A percentile compares a stretch with the other conserved stretches of the same genome.
These are phyloP conservation scores for Panagrolaimus sp. DNA, from an alignment of 1,140 invertebrate genomes.

Conservation along the genomic window DNA sequence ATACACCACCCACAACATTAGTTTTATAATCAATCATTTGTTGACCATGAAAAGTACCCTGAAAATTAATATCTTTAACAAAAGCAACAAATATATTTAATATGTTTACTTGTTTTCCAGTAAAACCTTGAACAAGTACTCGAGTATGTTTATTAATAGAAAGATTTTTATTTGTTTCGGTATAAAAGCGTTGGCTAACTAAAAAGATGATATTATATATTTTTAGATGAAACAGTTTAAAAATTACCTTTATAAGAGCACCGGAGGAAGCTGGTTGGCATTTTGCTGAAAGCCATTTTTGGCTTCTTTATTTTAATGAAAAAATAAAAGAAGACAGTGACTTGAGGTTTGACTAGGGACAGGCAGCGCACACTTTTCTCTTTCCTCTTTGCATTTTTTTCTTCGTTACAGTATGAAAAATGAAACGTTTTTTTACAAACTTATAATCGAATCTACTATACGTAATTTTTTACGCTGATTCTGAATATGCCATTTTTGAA, in stretches of 20 bases:
- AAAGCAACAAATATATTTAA: neutral
- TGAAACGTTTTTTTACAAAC: no score
- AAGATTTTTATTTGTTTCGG: conserved; percentile 8
- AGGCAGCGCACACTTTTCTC: no score
- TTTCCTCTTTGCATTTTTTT: no score
- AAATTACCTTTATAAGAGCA: neutral
- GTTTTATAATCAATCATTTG: conserved; percentile 97
- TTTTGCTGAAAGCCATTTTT: conserved; percentile 4
- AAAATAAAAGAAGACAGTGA: no score
- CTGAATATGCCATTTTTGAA: no score
- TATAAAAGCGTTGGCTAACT: conserved; percentile 4
- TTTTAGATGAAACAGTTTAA: neutral
- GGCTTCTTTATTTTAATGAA: no score
- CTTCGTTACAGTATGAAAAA: no score
- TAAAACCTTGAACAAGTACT: conserved; percentile 15
- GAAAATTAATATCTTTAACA: neutral
- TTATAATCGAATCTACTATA: no score
- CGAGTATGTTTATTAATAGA: conserved; percentile 4
- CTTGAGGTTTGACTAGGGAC: no score
- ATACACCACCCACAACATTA: conserved; percentile 90
- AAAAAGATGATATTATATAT: neutral
- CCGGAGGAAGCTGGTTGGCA: neutral
- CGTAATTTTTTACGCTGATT: no score
- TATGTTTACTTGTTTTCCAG: conserved; percentile 5
- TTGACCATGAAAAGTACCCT: conserved; percentile 68